Percentiles rank a stretch among this genome's conserved stretches.
phyloP scores from a whole-genome alignment of 2,113 vertebrate species.

The Tragelaphus buxtoni region DNA sequence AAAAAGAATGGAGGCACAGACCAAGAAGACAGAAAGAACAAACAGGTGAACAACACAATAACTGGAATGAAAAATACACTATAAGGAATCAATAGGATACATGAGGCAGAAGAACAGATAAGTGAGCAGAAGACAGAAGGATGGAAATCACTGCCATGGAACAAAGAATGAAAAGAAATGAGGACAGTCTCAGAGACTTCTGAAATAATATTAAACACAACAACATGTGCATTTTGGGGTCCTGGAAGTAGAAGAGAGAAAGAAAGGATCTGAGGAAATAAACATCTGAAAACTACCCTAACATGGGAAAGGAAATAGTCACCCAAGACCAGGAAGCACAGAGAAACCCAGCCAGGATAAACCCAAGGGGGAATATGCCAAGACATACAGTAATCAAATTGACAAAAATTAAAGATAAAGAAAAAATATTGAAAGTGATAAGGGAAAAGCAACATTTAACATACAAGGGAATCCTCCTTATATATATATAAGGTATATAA shows the following conservation, averaged over 20 bases:
- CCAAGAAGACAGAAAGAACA: neutral
- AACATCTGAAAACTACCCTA: neutral
- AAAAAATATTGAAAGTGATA: neutral
- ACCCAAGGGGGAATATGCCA: neutral
- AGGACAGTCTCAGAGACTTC: neutral
- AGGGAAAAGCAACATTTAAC: neutral
- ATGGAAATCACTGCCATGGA: neutral
- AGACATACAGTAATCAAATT: neutral
- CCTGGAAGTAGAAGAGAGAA: neutral
- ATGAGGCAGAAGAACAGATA: neutral
- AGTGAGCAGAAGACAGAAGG: neutral
- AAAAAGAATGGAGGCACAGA: neutral
- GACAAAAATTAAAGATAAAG: neutral
- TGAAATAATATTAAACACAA: neutral
- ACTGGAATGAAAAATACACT: neutral
- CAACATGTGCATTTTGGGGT: neutral
- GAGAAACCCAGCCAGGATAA: neutral
- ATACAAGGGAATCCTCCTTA: neutral
- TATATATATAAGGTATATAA: neutral
- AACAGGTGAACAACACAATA: neutral
- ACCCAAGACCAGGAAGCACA: neutral
- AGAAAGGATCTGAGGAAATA: neutral
- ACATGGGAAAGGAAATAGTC: neutral
- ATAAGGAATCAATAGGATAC: neutral
- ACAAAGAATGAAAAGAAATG: neutral